These are phyloP conservation scores for Aegotheles bennettii DNA, from an alignment of 2,113 vertebrate species.

Conservation along the genomic window DNA sequence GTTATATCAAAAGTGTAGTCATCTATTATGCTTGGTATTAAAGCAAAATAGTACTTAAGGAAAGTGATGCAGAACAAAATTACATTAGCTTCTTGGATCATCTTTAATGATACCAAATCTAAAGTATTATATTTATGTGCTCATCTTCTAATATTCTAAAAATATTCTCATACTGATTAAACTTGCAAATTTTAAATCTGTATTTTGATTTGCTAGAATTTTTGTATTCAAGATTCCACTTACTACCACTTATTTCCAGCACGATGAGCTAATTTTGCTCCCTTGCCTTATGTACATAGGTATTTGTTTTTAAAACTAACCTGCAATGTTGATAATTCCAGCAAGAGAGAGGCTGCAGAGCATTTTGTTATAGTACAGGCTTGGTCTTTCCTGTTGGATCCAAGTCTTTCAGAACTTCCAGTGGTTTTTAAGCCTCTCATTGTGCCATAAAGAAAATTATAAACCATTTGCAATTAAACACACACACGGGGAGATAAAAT, in stretches of 20 bases:
- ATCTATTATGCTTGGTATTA: slow-evolving; percentile 13
- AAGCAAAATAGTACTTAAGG: slow-evolving; percentile 35
- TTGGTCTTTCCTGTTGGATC: not conserved
- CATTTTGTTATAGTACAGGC: not conserved
- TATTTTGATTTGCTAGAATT: slow-evolving; percentile 12
- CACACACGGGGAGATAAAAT: not conserved
- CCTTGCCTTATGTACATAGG: not conserved
- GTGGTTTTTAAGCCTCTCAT: not conserved
- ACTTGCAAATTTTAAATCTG: slow-evolving; percentile 10
- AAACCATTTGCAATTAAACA: not conserved
- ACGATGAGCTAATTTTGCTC: not conserved
- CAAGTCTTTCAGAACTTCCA: not conserved
- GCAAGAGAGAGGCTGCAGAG: not conserved
- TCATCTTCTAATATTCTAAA: slow-evolving; percentile 17
- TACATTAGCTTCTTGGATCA: slow-evolving; percentile 5
- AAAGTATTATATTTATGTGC: not conserved
- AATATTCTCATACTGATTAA: not conserved
- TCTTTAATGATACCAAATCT: not conserved
- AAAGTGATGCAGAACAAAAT: slow-evolving; percentile 18
- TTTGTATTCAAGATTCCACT: not conserved
- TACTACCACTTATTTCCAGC: not conserved
- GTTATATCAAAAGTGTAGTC: not conserved
- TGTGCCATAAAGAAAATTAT: not conserved
- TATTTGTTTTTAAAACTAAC: not conserved
- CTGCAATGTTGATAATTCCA: not conserved